phyloP scores from a whole-genome alignment of 1,140 invertebrate species.

The Ceratina japonica region DNA sequence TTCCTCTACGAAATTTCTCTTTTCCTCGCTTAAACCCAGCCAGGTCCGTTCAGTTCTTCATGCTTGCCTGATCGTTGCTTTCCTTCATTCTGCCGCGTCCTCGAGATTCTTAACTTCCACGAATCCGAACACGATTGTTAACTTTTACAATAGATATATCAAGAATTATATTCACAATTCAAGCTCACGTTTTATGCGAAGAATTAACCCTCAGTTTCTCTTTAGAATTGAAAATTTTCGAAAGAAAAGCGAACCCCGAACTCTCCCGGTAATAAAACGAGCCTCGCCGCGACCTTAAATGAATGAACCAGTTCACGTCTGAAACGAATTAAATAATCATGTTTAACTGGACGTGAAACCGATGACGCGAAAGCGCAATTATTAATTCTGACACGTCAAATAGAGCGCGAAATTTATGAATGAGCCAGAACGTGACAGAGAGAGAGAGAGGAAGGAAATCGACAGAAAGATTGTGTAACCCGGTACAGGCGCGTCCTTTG shows the following conservation, averaged over 20 bases:
- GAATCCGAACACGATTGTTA: no score
- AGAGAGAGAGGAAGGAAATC: conserved; percentile 17
- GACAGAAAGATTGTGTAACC: conserved; percentile 14
- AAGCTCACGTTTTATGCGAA: no score
- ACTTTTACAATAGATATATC: no score
- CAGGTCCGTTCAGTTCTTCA: conserved; percentile 56
- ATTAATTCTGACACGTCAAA: not conserved
- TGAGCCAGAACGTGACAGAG: conserved; percentile 10
- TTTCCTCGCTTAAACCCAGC: not conserved
- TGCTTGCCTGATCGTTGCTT: conserved; percentile 35
- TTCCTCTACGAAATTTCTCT: not conserved
- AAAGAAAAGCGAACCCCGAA: no score
- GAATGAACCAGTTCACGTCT: not conserved
- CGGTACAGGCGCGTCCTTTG: conserved; percentile 17
- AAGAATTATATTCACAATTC: no score
- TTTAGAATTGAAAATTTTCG: not conserved
- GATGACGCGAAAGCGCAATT: conserved; percentile 7
- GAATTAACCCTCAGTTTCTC: not conserved
- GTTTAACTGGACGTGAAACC: not conserved
- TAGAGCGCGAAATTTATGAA: conserved; percentile 23
- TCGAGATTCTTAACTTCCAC: not conserved
- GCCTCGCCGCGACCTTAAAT: not conserved
- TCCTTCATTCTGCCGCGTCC: not conserved
- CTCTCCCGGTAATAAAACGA: not conserved
- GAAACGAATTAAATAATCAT: conserved; percentile 19